Percentiles rank a stretch among this genome's conserved stretches.
These are phyloP conservation scores for Entelurus aequoreus DNA, from an alignment of 2,113 vertebrate species.

Conservation along the genomic window DNA sequence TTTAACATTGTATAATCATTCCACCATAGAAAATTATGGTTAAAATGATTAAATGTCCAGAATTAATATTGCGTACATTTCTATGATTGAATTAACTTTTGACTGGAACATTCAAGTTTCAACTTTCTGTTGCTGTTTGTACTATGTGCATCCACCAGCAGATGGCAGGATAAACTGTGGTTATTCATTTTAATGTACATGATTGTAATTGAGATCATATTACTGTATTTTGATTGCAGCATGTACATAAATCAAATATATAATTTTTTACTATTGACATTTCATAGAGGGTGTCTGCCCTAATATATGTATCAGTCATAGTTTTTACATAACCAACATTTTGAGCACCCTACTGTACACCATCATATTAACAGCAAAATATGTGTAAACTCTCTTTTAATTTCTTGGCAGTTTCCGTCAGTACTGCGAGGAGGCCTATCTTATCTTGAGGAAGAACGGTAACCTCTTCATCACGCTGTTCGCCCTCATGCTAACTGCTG, in stretches of 20 bases:
- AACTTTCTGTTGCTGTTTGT: slow-evolving; percentile 3
- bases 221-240: not conserved
- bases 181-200: not conserved
- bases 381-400: not conserved
- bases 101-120: too few species aligned
- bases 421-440: slow-evolving; percentile 93
- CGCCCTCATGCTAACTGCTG: slow-evolving; percentile 96
- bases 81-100: too few species aligned
- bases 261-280: too few species aligned
- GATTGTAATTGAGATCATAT: not conserved
- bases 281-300: too few species aligned
- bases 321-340: too few species aligned
- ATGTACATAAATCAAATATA: too few species aligned
- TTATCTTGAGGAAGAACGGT: slow-evolving; percentile 88
- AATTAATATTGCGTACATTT: too few species aligned
- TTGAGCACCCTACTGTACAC: too few species aligned
- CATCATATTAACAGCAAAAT: not conserved
- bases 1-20: too few species aligned
- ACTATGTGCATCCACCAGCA: slow-evolving; percentile 28
- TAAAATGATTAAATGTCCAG: too few species aligned
- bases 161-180: slow-evolving; percentile 12
- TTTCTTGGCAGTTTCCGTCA: slow-evolving; percentile 83
- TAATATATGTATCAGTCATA: too few species aligned
- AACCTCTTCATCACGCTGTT: slow-evolving; percentile 98
- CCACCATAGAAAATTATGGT: too few species aligned